These are phyloP conservation scores for Apotomis turbidana DNA, from an alignment of 2,888 invertebrate genomes.

Conservation along the genomic window DNA sequence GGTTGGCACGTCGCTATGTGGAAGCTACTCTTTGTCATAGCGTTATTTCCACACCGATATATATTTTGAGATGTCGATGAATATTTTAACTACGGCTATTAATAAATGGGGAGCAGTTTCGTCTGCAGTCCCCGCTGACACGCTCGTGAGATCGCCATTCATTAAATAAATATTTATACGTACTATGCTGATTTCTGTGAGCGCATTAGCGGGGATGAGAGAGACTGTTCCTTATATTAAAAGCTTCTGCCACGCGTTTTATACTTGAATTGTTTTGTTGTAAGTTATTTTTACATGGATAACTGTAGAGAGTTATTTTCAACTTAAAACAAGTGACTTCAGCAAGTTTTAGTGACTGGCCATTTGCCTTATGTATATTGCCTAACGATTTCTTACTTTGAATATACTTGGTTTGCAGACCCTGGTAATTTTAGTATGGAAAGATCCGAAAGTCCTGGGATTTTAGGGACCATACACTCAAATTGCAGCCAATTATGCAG, in stretches of 20 bases:
- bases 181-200: slow-evolving; percentile 17
- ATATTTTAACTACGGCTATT: slow-evolving; percentile 41
- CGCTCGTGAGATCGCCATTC: slow-evolving; percentile 18
- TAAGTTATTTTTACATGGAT: no score
- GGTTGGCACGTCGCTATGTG: slow-evolving; percentile 57
- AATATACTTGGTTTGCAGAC: no score
- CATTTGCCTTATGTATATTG: no score
- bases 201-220: slow-evolving; percentile 9
- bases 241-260: not conserved
- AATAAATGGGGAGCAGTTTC: slow-evolving; percentile 35
- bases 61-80: slow-evolving; percentile 54
- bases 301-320: no score
- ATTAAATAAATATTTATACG: slow-evolving; percentile 19
- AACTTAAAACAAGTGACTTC: no score
- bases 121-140: slow-evolving; percentile 11
- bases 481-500: no score
- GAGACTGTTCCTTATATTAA: not conserved
- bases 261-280: no score
- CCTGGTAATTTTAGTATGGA: no score
- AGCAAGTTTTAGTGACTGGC: no score
- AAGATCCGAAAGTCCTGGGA: no score
- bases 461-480: no score
- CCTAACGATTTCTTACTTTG: no score
- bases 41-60: slow-evolving; percentile 54
- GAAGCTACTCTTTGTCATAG: slow-evolving; percentile 56